Base-by-base conservation (phyloP, 1,140 invertebrate species). In the Antheraea mylitta region DNA sequence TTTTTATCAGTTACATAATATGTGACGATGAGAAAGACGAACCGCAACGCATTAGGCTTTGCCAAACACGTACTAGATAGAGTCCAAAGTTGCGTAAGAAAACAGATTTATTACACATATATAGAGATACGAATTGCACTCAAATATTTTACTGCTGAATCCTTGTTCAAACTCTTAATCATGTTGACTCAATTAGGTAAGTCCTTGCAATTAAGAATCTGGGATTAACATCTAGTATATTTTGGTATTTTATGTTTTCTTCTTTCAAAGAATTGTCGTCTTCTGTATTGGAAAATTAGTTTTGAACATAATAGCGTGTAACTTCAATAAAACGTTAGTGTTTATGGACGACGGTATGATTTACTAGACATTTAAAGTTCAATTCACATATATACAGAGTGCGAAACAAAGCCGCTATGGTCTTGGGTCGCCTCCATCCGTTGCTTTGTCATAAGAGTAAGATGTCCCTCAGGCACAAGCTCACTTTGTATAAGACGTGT, bases 21-120 rank as follows among this genome's bases (percentile, higher is more conserved):
- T 11, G 45, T 48, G 13, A 7, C 11, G 45, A 10, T 48, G 45
- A 11, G 13, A 48, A 13, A 48, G 45, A 13, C 36, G 60, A 13
- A 10, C 18, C 60, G 60, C 13, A 5, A n/a, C n/a, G n/a, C n/a
- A n/a, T 37, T n/a, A 37, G 60, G 13, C 22, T 62, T 62, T 62
- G 60, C 22, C 60, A 62, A 22, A 36, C 48, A 58, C 16, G 16
- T 48, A 63, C 37, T 67, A 42, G 65, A 70, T 63, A 66, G 38
- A 53, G 18, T 58, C 37, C 22, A 60, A 36, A 65, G 18, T 45
- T 60, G 38, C 64, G 19, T 37, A 64, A 48, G 45, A 48, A 48
- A 48, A 48, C 45, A 6, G 45, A 48, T 48, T 48, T 48, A 48
- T 48, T 48, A 11, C 7, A 48, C 45, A 48, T n/a, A n/a, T n/a